Conservation (phyloP, 2,888 invertebrate genomes). For the Leptogaster cylindrica region DNA sequence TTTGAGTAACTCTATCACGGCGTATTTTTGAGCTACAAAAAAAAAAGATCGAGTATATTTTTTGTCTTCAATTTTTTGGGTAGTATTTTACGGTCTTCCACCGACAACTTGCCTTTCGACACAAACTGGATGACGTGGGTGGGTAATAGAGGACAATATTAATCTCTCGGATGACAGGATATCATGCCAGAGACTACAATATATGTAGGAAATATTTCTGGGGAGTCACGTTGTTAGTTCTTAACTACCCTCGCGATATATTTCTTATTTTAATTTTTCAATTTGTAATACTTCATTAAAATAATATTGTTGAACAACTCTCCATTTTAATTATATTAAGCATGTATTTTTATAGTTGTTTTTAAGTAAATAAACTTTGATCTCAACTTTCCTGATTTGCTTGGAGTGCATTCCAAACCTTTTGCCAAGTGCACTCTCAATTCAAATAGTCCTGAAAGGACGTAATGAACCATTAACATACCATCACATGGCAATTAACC, state of each 20-base stretch:
- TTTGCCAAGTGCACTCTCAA: neutral
- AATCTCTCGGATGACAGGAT: conserved; percentile 29
- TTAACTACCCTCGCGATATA: neutral
- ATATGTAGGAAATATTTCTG: conserved; percentile 15
- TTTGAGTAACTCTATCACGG: conserved; percentile 22
- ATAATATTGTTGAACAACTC: neutral
- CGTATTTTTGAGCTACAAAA: neutral
- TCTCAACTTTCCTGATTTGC: neutral
- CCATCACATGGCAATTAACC: conserved; percentile 7
- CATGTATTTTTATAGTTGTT: neutral
- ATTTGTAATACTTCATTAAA: too few relatives aligned
- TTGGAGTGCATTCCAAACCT: conserved; percentile 15
- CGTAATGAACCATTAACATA: conserved; percentile 23
- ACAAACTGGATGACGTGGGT: neutral
- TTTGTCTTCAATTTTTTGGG: too few relatives aligned
- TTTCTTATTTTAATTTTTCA: too few relatives aligned
- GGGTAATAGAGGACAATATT: conserved; percentile 4
- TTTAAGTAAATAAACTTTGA: neutral
- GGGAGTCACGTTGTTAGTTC: neutral
- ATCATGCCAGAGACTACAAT: conserved; percentile 17
- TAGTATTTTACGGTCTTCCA: conserved; percentile 14
- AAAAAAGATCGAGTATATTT: neutral
- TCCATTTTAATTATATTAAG: neutral
- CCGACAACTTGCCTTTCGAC: too few relatives aligned
- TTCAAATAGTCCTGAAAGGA: neutral